phyloP scores from a whole-genome alignment of 2,113 vertebrate species.

The Tyto alba region DNA sequence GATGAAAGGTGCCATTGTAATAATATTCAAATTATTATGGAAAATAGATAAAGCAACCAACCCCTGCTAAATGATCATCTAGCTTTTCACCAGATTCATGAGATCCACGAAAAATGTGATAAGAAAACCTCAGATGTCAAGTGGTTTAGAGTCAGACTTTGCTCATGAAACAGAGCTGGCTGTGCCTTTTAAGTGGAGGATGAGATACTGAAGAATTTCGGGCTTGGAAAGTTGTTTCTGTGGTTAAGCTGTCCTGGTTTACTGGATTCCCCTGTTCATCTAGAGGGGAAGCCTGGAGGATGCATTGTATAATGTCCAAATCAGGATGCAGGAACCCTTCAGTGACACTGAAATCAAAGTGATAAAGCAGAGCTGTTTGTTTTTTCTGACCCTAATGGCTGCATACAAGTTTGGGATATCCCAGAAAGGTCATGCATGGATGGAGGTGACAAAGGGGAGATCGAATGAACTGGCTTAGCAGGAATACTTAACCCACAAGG shows the following conservation, averaged over 20 bases:
- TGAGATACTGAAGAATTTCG: slow-evolving; percentile 36
- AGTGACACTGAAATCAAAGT: background rate
- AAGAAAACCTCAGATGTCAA: slow-evolving; percentile 64
- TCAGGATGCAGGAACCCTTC: background rate
- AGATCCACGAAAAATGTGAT: slow-evolving; percentile 54
- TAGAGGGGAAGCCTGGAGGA: background rate
- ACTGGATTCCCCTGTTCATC: background rate
- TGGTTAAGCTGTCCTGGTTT: background rate
- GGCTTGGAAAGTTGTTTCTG: background rate
- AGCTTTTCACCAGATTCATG: slow-evolving; percentile 62
- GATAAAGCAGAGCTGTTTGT: background rate
- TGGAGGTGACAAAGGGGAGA: background rate
- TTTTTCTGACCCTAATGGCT: background rate
- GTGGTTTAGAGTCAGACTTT: slow-evolving; percentile 53
- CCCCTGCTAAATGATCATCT: slow-evolving; percentile 46
- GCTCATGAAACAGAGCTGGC: slow-evolving; percentile 34
- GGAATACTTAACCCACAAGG: background rate
- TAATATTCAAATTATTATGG: slow-evolving; percentile 66
- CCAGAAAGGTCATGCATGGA: accelerated
- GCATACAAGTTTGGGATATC: background rate
- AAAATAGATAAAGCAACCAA: slow-evolving; percentile 63
- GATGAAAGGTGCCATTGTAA: slow-evolving; percentile 68
- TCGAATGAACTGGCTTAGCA: background rate
- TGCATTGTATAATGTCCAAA: background rate
- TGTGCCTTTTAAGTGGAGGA: slow-evolving; percentile 53